phyloP scores from a whole-genome alignment of 2,113 vertebrate genomes.

The Pangasianodon gigas region DNA sequence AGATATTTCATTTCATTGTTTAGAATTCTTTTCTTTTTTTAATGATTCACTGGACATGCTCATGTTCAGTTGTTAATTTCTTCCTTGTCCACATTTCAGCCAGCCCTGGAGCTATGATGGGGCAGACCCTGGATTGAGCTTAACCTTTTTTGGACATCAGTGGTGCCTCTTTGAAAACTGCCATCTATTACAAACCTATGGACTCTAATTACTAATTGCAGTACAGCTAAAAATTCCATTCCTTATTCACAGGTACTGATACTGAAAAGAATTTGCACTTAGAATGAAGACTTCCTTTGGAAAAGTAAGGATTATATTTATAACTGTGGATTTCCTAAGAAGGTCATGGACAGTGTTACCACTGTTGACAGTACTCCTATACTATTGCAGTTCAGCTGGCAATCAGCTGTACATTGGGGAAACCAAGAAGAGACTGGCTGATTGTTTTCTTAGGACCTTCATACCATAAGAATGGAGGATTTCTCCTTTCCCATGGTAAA shows the following conservation, averaged over 20 bases:
- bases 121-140: background rate
- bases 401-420: background rate
- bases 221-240: background rate
- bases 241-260: background rate
- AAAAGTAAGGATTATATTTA: background rate
- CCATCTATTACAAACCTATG: background rate
- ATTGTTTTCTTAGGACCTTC: background rate
- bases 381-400: background rate
- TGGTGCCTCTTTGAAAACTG: background rate
- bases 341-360: background rate
- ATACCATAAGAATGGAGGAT: background rate
- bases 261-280: background rate
- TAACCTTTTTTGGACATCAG: background rate
- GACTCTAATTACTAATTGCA: background rate
- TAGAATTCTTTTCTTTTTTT: background rate
- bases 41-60: background rate
- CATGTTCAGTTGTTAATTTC: too few relatives aligned
- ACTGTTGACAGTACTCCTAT: background rate
- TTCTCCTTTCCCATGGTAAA: background rate
- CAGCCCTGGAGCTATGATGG: background rate
- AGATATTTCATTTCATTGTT: background rate
- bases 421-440: background rate
- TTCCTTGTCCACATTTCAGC: too few relatives aligned
- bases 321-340: background rate
- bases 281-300: background rate